Conservation (phyloP, 2,888 invertebrate species). For the Archaeoteleia sp. region DNA sequence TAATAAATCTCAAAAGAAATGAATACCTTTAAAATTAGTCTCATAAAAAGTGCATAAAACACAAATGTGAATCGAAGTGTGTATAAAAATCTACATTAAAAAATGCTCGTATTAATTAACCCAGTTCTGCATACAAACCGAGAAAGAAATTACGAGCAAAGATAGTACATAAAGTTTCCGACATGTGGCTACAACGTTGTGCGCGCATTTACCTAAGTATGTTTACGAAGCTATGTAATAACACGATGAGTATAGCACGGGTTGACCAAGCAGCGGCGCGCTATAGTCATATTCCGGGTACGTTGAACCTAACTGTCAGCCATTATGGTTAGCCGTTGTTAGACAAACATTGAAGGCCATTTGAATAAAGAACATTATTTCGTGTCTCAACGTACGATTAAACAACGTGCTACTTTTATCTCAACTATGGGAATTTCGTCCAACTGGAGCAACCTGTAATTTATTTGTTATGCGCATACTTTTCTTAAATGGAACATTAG, state of each 20-base stretch:
- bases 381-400: too few species aligned
- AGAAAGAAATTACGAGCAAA: conserved; percentile 17
- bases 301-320: conserved; percentile 70
- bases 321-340: conserved; percentile 57
- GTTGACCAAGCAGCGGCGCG: conserved; percentile 22
- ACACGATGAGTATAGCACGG: conserved; percentile 17
- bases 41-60: too few species aligned
- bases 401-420: too few species aligned
- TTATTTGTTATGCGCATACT: too few species aligned
- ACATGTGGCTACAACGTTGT: conserved; percentile 11
- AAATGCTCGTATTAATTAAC: background rate
- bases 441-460: too few species aligned
- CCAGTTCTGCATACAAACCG: conserved; percentile 16
- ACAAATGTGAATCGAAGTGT: too few species aligned
- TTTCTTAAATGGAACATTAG: too few species aligned
- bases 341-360: conserved; percentile 56
- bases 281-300: conserved; percentile 57
- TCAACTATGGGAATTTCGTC: too few species aligned
- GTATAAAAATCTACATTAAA: conserved; percentile 2
- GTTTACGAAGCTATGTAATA: conserved; percentile 17
- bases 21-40: too few species aligned
- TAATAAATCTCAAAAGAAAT: too few species aligned
- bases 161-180: conserved; percentile 20
- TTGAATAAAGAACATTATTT: conserved; percentile 11
- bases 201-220: conserved; percentile 26